These are phyloP conservation scores for Petrocephalus schoutedeni DNA, from an alignment of 2,797 vertebrate species.

Conservation along the genomic window DNA sequence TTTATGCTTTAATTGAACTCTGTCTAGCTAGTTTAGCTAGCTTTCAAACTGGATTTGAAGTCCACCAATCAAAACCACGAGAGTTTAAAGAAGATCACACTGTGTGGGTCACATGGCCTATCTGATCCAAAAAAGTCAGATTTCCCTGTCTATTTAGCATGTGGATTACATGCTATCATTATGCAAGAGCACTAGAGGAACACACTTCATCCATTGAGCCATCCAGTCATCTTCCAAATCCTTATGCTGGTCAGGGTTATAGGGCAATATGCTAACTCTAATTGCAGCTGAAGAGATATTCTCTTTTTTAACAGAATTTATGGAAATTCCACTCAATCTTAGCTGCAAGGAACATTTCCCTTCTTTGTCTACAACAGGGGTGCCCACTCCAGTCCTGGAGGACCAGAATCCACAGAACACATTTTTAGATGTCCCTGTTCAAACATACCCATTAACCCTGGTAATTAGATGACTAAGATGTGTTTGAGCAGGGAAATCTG, in stretches of 20 bases:
- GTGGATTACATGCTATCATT: not conserved
- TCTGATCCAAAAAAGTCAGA: not conserved
- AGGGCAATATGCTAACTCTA: not conserved
- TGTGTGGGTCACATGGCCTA: not conserved
- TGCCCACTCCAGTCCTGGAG: too few species aligned
- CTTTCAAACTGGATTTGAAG: not conserved
- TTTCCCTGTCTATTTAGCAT: not conserved
- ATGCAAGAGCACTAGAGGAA: not conserved
- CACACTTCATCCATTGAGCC: not conserved
- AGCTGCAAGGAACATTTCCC: not conserved
- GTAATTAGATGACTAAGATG: too few species aligned
- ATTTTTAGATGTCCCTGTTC: too few species aligned
- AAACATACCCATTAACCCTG: too few species aligned
- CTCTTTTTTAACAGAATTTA: not conserved
- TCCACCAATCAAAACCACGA: not conserved
- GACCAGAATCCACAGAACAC: too few species aligned
- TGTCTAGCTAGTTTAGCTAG: not conserved
- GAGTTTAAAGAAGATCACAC: not conserved
- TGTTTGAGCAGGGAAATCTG: too few species aligned
- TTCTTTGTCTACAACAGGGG: not conserved
- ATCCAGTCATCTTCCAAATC: not conserved
- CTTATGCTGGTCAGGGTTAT: not conserved
- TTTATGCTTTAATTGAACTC: not conserved
- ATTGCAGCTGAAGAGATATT: not conserved
- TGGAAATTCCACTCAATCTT: not conserved